Base-by-base conservation (phyloP, 2,888 invertebrate genomes). In the Papilio protenor region DNA sequence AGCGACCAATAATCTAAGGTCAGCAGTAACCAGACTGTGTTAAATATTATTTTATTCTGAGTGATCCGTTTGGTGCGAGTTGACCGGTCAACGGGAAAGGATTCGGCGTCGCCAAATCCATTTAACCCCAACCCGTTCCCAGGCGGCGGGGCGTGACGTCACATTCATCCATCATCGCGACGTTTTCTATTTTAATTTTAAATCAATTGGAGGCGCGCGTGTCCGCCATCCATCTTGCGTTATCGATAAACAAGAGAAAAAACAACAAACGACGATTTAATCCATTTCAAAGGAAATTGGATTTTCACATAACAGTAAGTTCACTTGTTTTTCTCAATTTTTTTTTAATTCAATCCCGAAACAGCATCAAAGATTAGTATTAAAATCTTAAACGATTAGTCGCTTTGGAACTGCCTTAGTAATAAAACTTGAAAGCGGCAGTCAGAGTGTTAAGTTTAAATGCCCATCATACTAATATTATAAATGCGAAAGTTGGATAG, bases 131-230 rank as follows among this genome's bases (percentile, higher is more conserved):
- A 84, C 90, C 87, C 89, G 88, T 91, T 92, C 90, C 87, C 89
- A 90, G 88, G 84, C 87, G 85, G 83, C 82, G 84, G 89, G 90
- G 91, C 92, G 92, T 92, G 92, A 91, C 88, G 85, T 80, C 83
- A 76, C 81, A 78, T 47, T 55, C 89, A 93, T 94, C 94, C 89
- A 94, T 94, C 94, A 93, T 87, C 76, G 80, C 75, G 80, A 84
- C 85, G 57, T 78, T 79, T 80, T 79, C 85, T 85, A 85, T 87
- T 93, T 94, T 92, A 91, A 92, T 91, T 93, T 91, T 91, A 90
- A 94, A 94, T 94, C 94, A 94, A 94, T 94, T 94, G 90, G 89
- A 81, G 86, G 79, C 88, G 91, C 93, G 92, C 94, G 94, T 94
- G 94, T 81, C 85, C 81, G 49, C 81, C 90, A 94, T 94, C 92